Conservation (phyloP, 2,888 invertebrate genomes). For the Oscheius myriophilus region DNA sequence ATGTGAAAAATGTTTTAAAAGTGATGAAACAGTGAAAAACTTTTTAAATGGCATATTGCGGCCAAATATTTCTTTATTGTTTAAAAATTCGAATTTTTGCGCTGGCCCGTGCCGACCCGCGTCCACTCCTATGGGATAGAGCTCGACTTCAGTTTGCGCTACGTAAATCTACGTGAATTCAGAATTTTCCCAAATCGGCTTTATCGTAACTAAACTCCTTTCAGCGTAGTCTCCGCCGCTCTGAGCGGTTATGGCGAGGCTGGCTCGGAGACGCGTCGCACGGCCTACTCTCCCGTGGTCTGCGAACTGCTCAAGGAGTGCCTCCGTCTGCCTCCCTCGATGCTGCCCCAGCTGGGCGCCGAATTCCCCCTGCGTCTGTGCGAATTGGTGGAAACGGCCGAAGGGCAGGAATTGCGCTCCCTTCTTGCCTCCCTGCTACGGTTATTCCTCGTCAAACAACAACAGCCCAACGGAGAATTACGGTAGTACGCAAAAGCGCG, state of each 20-base stretch:
- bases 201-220: conserved; percentile 4
- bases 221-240: conserved; percentile 46
- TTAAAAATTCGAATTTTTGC: too few relatives aligned
- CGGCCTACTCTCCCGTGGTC: conserved; percentile 47
- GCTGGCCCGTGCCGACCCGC: too few relatives aligned
- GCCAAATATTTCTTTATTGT: too few relatives aligned
- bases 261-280: conserved; percentile 40
- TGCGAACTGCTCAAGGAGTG: conserved; percentile 48
- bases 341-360: conserved; percentile 44
- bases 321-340: conserved; percentile 35
- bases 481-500: not conserved
- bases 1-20: too few relatives aligned
- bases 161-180: not conserved
- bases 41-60: too few relatives aligned
- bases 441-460: conserved; percentile 15
- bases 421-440: conserved; percentile 31
- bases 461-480: not conserved
- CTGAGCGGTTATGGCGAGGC: conserved; percentile 44
- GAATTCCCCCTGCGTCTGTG: conserved; percentile 49
- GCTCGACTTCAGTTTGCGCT: too few relatives aligned
- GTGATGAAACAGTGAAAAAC: too few relatives aligned
- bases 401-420: conserved; percentile 39
- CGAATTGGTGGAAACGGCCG: conserved; percentile 50
- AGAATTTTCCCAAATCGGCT: not conserved
- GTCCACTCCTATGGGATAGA: too few relatives aligned